These are phyloP conservation scores for Ectropis crepuscularia DNA, from an alignment of 2,888 invertebrate species.

Conservation along the genomic window DNA sequence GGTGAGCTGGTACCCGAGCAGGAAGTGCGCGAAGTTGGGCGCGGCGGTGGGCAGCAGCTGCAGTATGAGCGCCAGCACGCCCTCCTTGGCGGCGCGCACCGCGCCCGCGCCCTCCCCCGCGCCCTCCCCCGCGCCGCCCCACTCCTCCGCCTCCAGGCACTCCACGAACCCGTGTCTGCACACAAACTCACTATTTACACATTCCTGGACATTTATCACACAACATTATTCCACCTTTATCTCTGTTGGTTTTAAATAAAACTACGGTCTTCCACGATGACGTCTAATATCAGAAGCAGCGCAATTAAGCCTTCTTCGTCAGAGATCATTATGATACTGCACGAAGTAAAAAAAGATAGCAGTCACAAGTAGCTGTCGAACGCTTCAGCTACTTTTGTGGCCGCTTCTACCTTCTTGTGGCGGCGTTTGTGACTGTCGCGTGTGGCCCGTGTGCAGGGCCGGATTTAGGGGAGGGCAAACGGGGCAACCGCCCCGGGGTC, in stretches of 20 bases:
- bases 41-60: constrained; percentile 90
- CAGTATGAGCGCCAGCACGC: constrained; percentile 90
- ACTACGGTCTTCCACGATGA: too few relatives aligned
- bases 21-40: constrained; percentile 94
- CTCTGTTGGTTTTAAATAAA: too few relatives aligned
- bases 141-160: constrained; percentile 89
- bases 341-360: neutral
- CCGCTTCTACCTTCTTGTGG: too few relatives aligned
- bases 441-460: too few relatives aligned
- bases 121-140: constrained; percentile 48
- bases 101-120: constrained; percentile 58
- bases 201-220: too few relatives aligned
- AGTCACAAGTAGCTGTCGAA: too few relatives aligned
- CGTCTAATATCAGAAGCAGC: neutral
- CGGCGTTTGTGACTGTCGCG: too few relatives aligned
- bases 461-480: too few relatives aligned
- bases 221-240: too few relatives aligned
- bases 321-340: neutral
- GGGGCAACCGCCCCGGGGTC: too few relatives aligned
- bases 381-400: too few relatives aligned
- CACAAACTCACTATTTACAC: neutral
- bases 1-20: constrained; percentile 93
- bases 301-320: neutral
- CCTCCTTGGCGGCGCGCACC: constrained; percentile 85
- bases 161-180: constrained; percentile 91